Evolutionary conservation across 2,888 invertebrate species (phyloP).

Genomic region (Melinopterus prodromus): DNA sequence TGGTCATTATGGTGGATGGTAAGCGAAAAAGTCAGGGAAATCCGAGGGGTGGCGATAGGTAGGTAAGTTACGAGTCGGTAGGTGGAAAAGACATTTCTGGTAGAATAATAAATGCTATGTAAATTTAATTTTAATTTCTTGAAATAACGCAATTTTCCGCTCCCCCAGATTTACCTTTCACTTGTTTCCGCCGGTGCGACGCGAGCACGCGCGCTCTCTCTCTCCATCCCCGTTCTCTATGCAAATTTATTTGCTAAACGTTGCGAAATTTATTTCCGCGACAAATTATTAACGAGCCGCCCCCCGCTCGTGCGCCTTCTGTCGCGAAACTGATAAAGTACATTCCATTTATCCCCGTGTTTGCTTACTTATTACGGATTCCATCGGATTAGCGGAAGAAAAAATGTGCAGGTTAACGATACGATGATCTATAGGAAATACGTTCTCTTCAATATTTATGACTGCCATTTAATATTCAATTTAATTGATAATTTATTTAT

Average conservation of each 20-base stretch:
- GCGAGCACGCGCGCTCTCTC: neutral
- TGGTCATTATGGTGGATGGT: conserved; percentile 33
- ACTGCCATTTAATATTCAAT: neutral
- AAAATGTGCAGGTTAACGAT: neutral
- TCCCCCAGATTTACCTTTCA: conserved; percentile 27
- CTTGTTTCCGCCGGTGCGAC: conserved; percentile 15
- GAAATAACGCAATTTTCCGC: conserved; percentile 35
- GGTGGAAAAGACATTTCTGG: conserved; percentile 30
- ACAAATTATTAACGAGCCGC: conserved; percentile 13
- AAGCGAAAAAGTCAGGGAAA: conserved; percentile 31
- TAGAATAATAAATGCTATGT: conserved; percentile 33
- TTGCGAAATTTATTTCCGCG: conserved; percentile 24
- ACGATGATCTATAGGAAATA: neutral
- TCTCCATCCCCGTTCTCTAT: conserved; percentile 7
- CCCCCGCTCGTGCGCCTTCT: neutral
- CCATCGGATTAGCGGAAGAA: neutral
- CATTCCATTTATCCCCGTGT: neutral
- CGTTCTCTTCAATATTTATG: neutral
- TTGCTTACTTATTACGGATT: neutral
- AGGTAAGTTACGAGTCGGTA: neutral
- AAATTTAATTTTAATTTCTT: conserved; percentile 36
- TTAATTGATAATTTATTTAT: neutral
- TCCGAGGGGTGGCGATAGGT: conserved; percentile 22
- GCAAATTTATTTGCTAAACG: conserved; percentile 23
- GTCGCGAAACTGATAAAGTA: neutral